These are phyloP conservation scores for Takifugu flavidus DNA, from an alignment of 2,113 vertebrate genomes.

Conservation along the genomic window DNA sequence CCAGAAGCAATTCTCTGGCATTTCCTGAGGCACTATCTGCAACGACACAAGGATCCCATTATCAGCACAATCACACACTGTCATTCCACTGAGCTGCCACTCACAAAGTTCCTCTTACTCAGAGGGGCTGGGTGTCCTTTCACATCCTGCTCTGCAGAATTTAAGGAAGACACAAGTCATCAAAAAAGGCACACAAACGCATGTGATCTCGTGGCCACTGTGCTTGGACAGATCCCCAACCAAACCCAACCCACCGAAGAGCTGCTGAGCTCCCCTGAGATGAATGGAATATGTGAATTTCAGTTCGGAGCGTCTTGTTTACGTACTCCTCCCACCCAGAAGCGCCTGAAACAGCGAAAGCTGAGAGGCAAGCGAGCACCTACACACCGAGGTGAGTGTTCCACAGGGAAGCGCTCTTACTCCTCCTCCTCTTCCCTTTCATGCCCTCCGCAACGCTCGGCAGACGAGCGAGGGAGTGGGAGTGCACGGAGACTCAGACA, in stretches of 20 bases:
- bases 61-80: constrained; percentile 64
- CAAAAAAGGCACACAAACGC: not conserved
- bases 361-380: constrained; percentile 10
- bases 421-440: not conserved
- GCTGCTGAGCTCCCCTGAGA: constrained; percentile 20
- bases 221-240: not conserved
- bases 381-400: constrained; percentile 17
- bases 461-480: not conserved
- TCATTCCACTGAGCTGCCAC: constrained; percentile 62
- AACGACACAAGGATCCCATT: constrained; percentile 75
- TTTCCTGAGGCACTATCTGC: constrained; percentile 93
- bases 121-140: constrained; percentile 40
- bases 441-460: constrained; percentile 4
- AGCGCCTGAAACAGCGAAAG: constrained; percentile 5
- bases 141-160: constrained; percentile 40
- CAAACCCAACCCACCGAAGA: constrained; percentile 23
- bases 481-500: constrained; percentile 1
- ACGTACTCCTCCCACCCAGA: constrained; percentile 9
- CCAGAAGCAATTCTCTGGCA: constrained; percentile 96
- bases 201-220: constrained; percentile 7
- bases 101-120: constrained; percentile 61
- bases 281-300: constrained; percentile 23
- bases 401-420: constrained; percentile 16
- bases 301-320: constrained; percentile 13
- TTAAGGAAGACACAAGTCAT: constrained; percentile 21